These are phyloP conservation scores for Suncus etruscus DNA, from an alignment of 2,113 vertebrate species.

Conservation along the genomic window DNA sequence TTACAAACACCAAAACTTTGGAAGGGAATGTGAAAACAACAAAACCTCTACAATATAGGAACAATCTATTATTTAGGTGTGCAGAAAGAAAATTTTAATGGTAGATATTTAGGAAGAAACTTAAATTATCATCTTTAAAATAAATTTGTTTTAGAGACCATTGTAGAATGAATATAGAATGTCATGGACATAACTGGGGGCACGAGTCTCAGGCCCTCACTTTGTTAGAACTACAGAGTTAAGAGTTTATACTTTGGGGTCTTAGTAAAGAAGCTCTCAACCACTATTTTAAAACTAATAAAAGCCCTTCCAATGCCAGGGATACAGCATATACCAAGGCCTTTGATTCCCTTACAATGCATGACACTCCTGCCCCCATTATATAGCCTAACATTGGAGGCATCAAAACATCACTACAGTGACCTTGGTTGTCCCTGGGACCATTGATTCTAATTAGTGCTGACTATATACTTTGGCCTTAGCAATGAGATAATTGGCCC, in stretches of 20 bases:
- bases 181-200: background rate
- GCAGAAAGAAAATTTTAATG: constrained; percentile 17
- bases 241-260: constrained; percentile 52
- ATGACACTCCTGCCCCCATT: too few species aligned
- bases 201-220: background rate
- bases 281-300: background rate
- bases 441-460: too few species aligned
- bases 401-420: too few species aligned
- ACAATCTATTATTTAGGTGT: background rate
- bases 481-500: too few species aligned
- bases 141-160: constrained; percentile 25
- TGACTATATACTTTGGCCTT: too few species aligned
- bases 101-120: constrained; percentile 1
- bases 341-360: too few species aligned
- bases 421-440: too few species aligned
- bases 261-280: background rate
- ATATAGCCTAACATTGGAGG: too few species aligned
- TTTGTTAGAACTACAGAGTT: background rate
- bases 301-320: background rate
- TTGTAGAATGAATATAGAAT: background rate
- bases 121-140: background rate
- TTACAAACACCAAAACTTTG: background rate
- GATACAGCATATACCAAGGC: too few species aligned
- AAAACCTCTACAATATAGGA: background rate
- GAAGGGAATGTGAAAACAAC: background rate